Evolutionary conservation across 2,113 vertebrate genomes (phyloP).

Genomic region (Bujurquina vittata): DNA sequence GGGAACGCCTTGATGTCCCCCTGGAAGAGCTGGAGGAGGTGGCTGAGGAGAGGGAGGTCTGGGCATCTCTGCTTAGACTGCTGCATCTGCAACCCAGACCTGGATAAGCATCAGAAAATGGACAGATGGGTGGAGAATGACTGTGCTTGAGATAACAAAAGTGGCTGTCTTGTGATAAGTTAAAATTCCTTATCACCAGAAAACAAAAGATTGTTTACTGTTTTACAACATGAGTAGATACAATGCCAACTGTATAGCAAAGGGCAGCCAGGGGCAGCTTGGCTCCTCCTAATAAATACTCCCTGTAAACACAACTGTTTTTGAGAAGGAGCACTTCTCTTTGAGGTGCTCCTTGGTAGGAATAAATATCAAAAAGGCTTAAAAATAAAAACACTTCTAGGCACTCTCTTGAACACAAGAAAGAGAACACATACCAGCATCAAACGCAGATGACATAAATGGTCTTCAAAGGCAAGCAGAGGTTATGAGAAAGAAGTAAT

Average conservation of each 20-base stretch:
- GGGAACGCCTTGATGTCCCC: neutral
- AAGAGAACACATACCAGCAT: too few species aligned
- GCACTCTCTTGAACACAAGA: too few species aligned
- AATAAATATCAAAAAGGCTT: too few species aligned
- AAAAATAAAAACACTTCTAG: too few species aligned
- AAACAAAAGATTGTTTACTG: neutral
- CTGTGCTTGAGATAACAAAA: neutral
- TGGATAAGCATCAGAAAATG: neutral
- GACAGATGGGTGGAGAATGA: neutral
- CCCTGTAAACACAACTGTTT: too few species aligned
- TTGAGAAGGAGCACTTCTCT: too few species aligned
- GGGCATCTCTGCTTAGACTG: neutral
- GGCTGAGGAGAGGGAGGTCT: neutral
- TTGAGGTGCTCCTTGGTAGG: too few species aligned
- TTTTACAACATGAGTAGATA: neutral
- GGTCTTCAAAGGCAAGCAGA: too few species aligned
- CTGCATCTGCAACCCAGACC: neutral
- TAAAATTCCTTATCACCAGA: slow-evolving; percentile 1
- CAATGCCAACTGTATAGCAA: neutral
- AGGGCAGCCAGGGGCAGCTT: neutral
- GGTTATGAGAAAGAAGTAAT: too few species aligned
- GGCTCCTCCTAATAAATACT: neutral
- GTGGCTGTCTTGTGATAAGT: too few species aligned
- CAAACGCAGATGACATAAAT: too few species aligned
- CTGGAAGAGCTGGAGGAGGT: neutral